Evolutionary conservation across 1,140 invertebrate species (phyloP).

Genomic region (Mylabris phalerata): DNA sequence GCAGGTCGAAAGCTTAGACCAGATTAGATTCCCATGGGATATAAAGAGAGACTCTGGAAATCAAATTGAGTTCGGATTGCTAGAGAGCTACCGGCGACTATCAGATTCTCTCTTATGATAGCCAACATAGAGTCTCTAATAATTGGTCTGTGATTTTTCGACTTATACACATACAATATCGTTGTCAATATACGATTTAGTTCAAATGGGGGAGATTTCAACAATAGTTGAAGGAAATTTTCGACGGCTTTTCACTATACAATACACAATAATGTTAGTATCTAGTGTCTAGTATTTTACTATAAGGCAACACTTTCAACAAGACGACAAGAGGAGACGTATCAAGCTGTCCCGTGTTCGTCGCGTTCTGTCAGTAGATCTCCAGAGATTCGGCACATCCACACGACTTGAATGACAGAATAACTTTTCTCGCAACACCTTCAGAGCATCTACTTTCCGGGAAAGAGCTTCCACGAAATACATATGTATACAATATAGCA

Average conservation of each 20-base stretch:
- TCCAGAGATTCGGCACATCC: slow-evolving; percentile 25
- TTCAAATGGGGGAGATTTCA: too few relatives aligned
- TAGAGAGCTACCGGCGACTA: slow-evolving; percentile 11
- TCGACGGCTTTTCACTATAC: too few relatives aligned
- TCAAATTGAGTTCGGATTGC: slow-evolving; percentile 42
- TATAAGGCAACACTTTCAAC: too few relatives aligned
- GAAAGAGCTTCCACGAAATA: slow-evolving; percentile 18
- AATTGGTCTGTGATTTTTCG: slow-evolving; percentile 20
- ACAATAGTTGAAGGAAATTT: too few relatives aligned
- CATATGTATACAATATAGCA: not conserved
- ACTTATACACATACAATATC: not conserved
- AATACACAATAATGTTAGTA: too few relatives aligned
- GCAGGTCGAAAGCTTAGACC: slow-evolving; percentile 38
- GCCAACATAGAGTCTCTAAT: slow-evolving; percentile 17
- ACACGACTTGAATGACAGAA: slow-evolving; percentile 30
- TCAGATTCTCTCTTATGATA: slow-evolving; percentile 16
- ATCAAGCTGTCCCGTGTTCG: slow-evolving; percentile 30
- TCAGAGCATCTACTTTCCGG: slow-evolving; percentile 21
- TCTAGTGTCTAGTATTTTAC: too few relatives aligned
- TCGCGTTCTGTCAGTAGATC: slow-evolving; percentile 27
- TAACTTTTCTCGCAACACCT: slow-evolving; percentile 29
- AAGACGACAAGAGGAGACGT: not conserved
- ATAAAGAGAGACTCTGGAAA: slow-evolving; percentile 31
- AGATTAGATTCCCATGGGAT: slow-evolving; percentile 37
- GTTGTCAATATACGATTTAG: too few relatives aligned